Evolutionary conservation across 2,797 vertebrate genomes (phyloP), one percentile per base, ranked within the genome.

Genomic region (Cossypha niveicapilla): DNA sequence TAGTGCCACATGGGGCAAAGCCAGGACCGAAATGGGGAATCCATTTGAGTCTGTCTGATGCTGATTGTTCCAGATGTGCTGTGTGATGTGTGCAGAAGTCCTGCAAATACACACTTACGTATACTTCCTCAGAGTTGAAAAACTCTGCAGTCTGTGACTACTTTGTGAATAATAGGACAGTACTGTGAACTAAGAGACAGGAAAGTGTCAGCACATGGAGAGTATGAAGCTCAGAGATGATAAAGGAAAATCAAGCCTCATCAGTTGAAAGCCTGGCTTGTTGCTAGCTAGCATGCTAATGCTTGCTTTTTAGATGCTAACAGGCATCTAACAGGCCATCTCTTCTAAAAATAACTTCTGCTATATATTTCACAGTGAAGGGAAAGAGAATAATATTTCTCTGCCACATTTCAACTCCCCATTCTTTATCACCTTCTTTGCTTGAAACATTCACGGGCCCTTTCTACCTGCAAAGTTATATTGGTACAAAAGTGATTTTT

Each of bases 51-150:
- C 13, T 34, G 32, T n/a, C 16, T 37, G 9, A 2, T 0, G 13
- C 21, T 25, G 34, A 3, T n/a, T 37, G 42, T 45, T 78, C 17
- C 32, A 65, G 34, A 3, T 25, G 3, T 7, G 0, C 4, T 45
- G 3, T 2, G 50, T 34, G 19, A 8, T 22, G 42, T 3, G n/a
- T 75, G 44, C 22, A 32, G 51, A 35, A 72, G 45, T 22, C 8
- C 12, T 47, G 25, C 13, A 39, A 21, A 28, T 51, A 1, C 1
- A 27, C 17, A 11, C 2, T 9, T 28, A 7, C 3, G 0, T 2
- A 4, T 11, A 2, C 8, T 70, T 5, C 19, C 57, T 45, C 25
- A 85, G 39, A 60, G 71, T 7, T 27, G 35, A 25, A 10, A 39
- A 39, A 6, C 54, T 58, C 47, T 15, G 1, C 21, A 21, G 32